Evolutionary conservation across 2,888 invertebrate species (phyloP), one percentile per base, ranked within the genome.

Genomic region (Cosmia pyralina): DNA sequence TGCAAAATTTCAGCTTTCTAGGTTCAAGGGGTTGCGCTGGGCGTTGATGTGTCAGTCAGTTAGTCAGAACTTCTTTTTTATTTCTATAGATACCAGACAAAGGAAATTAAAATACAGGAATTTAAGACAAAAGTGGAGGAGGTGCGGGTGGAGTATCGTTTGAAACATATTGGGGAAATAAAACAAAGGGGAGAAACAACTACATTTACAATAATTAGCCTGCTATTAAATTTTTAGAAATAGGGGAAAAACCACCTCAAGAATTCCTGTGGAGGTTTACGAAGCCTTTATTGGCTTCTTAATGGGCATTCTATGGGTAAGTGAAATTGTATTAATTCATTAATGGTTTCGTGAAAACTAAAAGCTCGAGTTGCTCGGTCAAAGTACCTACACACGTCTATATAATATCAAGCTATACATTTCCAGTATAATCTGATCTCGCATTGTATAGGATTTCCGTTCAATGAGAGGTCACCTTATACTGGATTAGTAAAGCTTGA

Each of bases 341-440:
- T 69, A 77, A 77, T 69, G 52, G 38, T 52, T 77, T n/a, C 6
- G 57, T 19, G 34, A 52, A 77, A 77, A 68, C 48, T 50, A 57
- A 71, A n/a, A n/a, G 46, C 38, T 38, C 71, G n/a, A n/a, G 44
- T 77, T 68, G n/a, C 50, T 58, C 38, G 38, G 46, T 52, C 28
- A 78, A 63, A 50, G 48, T 48, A 28, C 28, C 28, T 28, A 28
- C 28, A 28, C 28, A 28, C 28, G 28, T 28, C 1, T 3, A 28
- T 28, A n/a, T n/a, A n/a, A n/a, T n/a, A 28, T 28, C 28, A 28
- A 28, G 28, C 28, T 28, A 28, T 28, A 28, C 28, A 28, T 28
- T 28, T 28, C 28, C 28, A 28, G 28, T 28, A 28, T 28, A 28
- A 28, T 1, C 28, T 28, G 28, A 28, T 28, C 28, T 28, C 28